phyloP scores from a whole-genome alignment of 2,888 invertebrate genomes.

The Spilosoma lubricipeda region DNA sequence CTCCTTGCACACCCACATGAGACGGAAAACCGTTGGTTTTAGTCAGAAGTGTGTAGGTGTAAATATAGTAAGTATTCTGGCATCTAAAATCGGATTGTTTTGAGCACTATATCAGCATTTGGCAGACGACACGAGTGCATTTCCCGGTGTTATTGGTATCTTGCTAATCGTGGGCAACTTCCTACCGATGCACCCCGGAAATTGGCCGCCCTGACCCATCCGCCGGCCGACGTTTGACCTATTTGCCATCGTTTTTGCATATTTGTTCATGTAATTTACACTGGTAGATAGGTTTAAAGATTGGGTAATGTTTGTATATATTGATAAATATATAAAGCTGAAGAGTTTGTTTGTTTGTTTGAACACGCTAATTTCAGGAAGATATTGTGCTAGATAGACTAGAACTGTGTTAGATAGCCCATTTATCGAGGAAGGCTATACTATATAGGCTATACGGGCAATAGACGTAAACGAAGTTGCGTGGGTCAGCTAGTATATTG shows the following conservation, averaged over 20 bases:
- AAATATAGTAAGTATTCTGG: not conserved
- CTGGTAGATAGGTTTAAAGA: not conserved
- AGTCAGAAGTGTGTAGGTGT: not conserved
- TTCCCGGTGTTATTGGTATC: slow-evolving; percentile 45
- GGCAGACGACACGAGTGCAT: slow-evolving; percentile 43
- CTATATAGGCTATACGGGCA: too few species aligned
- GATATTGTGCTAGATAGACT: too few species aligned
- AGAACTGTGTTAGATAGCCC: too few species aligned
- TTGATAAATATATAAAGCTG: too few species aligned
- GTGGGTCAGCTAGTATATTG: too few species aligned
- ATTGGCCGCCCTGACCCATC: slow-evolving; percentile 65
- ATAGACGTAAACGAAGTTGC: too few species aligned
- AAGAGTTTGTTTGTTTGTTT: too few species aligned
- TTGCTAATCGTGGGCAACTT: slow-evolving; percentile 56
- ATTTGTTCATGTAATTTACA: slow-evolving; percentile 29
- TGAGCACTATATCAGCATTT: slow-evolving; percentile 41
- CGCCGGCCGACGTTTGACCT: slow-evolving; percentile 48
- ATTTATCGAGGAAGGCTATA: too few species aligned
- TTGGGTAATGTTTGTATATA: not conserved
- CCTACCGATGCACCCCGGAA: slow-evolving; percentile 63
- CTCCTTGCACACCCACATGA: not conserved
- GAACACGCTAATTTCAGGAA: too few species aligned
- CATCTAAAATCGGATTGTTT: slow-evolving; percentile 26
- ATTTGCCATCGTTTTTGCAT: slow-evolving; percentile 51
- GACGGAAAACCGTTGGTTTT: not conserved